Conservation (phyloP, 2,888 invertebrate species). For the Dynastes maya region DNA sequence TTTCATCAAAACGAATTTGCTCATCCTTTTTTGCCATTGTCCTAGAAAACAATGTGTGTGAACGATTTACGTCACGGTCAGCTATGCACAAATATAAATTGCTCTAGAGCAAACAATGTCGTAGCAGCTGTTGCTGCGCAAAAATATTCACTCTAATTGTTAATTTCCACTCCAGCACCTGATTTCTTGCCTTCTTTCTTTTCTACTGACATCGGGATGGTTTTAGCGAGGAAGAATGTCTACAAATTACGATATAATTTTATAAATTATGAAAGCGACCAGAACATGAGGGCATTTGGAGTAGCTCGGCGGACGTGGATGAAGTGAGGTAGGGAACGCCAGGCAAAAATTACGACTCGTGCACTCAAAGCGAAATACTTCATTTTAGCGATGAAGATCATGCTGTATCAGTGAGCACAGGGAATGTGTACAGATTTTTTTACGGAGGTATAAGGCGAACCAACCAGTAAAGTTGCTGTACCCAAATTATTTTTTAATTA, state of each 20-base stretch:
- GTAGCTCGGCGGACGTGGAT: conserved; percentile 1
- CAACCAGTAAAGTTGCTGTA: conserved; percentile 25
- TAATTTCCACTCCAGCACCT: conserved; percentile 39
- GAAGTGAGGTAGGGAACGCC: not conserved
- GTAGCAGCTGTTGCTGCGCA: conserved; percentile 26
- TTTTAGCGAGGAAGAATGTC: conserved; percentile 20
- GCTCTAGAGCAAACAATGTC: conserved; percentile 34
- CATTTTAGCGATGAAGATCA: not conserved
- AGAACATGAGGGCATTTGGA: not conserved
- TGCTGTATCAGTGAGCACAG: not conserved
- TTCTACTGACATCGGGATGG: not conserved
- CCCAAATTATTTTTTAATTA: conserved; percentile 44
- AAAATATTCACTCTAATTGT: conserved; percentile 32
- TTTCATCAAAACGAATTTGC: conserved; percentile 13
- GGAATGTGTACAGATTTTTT: conserved; percentile 17
- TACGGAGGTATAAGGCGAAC: conserved; percentile 8
- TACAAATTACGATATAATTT: conserved; percentile 40
- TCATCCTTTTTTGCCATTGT: conserved; percentile 11
- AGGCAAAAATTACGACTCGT: not conserved
- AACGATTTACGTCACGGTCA: conserved; percentile 31
- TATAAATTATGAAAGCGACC: conserved; percentile 42
- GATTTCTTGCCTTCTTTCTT: conserved; percentile 24
- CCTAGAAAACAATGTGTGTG: conserved; percentile 21
- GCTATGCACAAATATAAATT: conserved; percentile 34
- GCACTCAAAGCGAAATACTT: not conserved